Base-by-base conservation (phyloP, 2,113 vertebrate species). In the Phalacrocorax aristotelis region DNA sequence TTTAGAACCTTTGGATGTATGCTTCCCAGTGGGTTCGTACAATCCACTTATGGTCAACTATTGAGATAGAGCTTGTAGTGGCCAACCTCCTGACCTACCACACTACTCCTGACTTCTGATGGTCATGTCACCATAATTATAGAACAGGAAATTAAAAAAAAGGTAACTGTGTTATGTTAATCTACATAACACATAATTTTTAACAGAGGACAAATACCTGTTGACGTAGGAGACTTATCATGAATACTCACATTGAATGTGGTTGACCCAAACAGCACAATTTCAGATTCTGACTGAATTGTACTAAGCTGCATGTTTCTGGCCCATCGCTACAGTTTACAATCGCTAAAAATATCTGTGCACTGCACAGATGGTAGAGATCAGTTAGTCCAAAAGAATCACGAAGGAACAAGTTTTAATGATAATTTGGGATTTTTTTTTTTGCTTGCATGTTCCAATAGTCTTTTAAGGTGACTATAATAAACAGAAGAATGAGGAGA, bases 281-380 rank as follows among this genome's bases (percentile, higher is more conserved):
- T 75, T 83, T 89, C 71, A 97, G 51, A 77, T 95, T 77, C 80
- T 81, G 48, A 90, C 68, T 90, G 83, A 93, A 87, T 74, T 6
- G 19, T 30, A 74, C 38, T 65, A 60, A 74, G 57, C 52, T 75
- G 44, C 61, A 49, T 81, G 23, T 78, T 95, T 89, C 65, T 92
- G 65, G 52, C 34, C 72, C 61, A 61, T 60, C 52, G 18, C 16
- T 92, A 9, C 21, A 55, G 80, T 83, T 95, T 89, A 78, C 30
- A 87, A 38, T 29, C 68, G 69, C 57, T 91, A 92, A 93, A 94
- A 95, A 78, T 94, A 96, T 52, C 72, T 7, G 6, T 75, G 61
- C 32, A n/a, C 13, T 70, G 79, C 30, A 17, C 83, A 95, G 90
- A 88, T 93, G 88, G 80, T 64, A 75, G 61, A 60, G 29, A 81